Evolutionary conservation across 2,888 invertebrate species (phyloP).

Genomic region (Morpho deidamia): DNA sequence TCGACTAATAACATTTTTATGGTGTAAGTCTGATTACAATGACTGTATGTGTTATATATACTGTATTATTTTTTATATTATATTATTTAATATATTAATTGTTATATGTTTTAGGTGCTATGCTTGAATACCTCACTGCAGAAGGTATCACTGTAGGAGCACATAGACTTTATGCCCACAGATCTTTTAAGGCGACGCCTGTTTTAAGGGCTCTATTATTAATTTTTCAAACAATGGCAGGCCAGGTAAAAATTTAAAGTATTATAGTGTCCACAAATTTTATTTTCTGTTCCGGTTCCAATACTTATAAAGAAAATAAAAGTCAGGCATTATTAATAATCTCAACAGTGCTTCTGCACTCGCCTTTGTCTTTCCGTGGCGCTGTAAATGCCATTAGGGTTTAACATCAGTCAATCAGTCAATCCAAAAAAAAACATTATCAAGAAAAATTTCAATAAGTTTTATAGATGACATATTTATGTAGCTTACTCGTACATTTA

Average conservation of each 20-base stretch:
- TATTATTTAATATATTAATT: background rate
- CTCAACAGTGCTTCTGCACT: too few species aligned
- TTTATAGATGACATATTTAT: too few species aligned
- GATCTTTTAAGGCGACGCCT: conserved; percentile 85
- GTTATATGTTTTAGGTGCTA: background rate
- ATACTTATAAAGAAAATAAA: background rate
- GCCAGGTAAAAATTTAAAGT: background rate
- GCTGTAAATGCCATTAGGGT: too few species aligned
- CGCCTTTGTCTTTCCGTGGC: background rate
- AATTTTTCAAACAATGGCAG: background rate
- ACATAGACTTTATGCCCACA: conserved; percentile 88
- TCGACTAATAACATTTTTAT: conserved; percentile 35
- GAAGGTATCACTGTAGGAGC: conserved; percentile 89
- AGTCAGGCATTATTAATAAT: too few species aligned
- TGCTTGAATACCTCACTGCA: conserved; percentile 21
- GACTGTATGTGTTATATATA: conserved; percentile 41
- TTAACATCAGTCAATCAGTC: too few species aligned
- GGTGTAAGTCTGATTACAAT: conserved; percentile 51
- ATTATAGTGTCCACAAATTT: background rate
- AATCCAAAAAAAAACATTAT: too few species aligned
- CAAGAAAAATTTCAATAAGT: too few species aligned
- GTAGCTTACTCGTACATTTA: too few species aligned
- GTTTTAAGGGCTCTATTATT: conserved; percentile 80
- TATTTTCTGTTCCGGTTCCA: background rate
- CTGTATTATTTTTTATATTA: too few species aligned